These are phyloP conservation scores for Elachura formosa DNA, from an alignment of 2,113 vertebrate species.

Conservation along the genomic window DNA sequence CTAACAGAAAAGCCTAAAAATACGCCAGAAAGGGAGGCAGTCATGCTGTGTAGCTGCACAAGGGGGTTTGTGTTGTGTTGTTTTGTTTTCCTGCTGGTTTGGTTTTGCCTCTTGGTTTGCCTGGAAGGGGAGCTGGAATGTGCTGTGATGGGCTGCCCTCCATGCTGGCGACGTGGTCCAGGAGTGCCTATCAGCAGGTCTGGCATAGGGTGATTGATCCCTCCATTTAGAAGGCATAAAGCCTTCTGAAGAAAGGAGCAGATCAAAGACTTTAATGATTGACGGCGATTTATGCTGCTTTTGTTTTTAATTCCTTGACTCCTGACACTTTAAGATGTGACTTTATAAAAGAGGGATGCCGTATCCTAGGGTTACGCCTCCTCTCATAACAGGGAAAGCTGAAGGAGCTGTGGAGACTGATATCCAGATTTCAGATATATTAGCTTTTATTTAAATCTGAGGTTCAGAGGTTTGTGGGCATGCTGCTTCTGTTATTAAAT, in stretches of 20 bases:
- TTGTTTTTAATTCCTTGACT: slow-evolving; percentile 69
- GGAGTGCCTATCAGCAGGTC: neutral
- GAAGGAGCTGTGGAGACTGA: slow-evolving; percentile 22
- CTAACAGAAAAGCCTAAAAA: neutral
- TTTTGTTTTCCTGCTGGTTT: slow-evolving; percentile 20
- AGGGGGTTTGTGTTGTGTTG: neutral
- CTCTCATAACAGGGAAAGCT: slow-evolving; percentile 19
- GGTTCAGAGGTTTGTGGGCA: slow-evolving; percentile 49
- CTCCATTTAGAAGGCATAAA: slow-evolving; percentile 52
- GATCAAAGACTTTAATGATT: slow-evolving; percentile 62
- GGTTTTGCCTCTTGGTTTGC: neutral
- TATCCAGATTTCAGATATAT: slow-evolving; percentile 54
- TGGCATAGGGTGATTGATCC: slow-evolving; percentile 43
- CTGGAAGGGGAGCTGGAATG: slow-evolving; percentile 33
- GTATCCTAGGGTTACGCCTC: slow-evolving; percentile 50
- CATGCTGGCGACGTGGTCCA: neutral
- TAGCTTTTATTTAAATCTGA: slow-evolving; percentile 64
- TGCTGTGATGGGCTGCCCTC: neutral
- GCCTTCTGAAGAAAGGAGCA: slow-evolving; percentile 46
- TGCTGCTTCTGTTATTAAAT: slow-evolving; percentile 71
- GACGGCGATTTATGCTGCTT: slow-evolving; percentile 53
- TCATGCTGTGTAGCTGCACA: neutral
- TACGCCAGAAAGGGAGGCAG: neutral
- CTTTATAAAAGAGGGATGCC: slow-evolving; percentile 41
- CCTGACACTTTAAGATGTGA: slow-evolving; percentile 41